Base-by-base conservation (phyloP, 2,113 vertebrate genomes). In the Capreolus pygargus region DNA sequence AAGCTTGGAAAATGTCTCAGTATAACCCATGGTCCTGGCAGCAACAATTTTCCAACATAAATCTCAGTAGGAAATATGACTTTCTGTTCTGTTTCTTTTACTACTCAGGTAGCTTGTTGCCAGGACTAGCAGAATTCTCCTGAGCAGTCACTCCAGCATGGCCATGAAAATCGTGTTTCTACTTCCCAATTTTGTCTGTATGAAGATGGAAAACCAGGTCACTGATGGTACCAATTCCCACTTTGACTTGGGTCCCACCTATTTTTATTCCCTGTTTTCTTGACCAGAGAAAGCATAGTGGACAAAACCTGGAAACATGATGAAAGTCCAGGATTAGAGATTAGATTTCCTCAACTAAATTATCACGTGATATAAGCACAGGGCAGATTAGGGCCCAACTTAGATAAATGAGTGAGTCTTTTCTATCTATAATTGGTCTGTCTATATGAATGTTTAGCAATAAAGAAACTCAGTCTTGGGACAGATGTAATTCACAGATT, bases 31-130 rank as follows among this genome's bases (percentile, higher is more conserved):
- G 90, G 50, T 91, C 30, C 60, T 86, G 45, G 61, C 30, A 96
- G 61, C 83, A 96, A 96, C 27, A 91, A 64, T 83, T 96, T 96
- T 91, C 94, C 89, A 93, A 79, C 45, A 94, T 95, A 95, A 97
- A 95, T 97, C 45, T 91, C 23, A 92, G 84, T 74, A 93, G 58
- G 57, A 94, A 88, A 82, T 36, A 95, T 2, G 36, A n/a, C 5
- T 94, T 89, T 93, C 43, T 86, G 33, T 50, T 92, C 47, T 93
- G 36, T 95, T 89, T 45, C 70, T 95, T 97, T 95, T 15, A n/a
- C 23, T 96, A 74, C 23, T 93, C 15, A n/a, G 15, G 57, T 82
- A 78, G 60, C 19, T 58, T 93, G 47, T 76, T 92, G 30, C 1
- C 10, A 9, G 13, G 61, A 60, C n/a, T 96, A 93, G 30, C n/a